Evolutionary conservation across 1,140 invertebrate genomes (phyloP).

Genomic region (Lineus longissimus): DNA sequence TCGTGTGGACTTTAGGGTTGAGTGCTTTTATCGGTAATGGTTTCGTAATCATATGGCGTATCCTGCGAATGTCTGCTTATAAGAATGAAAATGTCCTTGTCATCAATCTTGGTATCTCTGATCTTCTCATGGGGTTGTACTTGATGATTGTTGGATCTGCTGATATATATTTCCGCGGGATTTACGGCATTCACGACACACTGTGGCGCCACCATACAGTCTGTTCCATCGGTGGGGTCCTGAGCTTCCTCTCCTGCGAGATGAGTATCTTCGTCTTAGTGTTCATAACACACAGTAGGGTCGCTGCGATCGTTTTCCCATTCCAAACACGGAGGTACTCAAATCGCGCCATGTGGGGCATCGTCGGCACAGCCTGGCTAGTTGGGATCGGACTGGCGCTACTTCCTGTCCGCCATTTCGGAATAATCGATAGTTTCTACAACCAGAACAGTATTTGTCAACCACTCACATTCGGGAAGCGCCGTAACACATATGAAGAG

Average conservation of each 20-base stretch:
- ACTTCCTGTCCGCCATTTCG: not conserved
- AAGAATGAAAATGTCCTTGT: not conserved
- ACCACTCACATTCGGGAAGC: not conserved
- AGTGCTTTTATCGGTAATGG: not conserved
- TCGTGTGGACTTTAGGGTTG: constrained; percentile 3
- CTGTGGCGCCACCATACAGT: not conserved
- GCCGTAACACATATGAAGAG: not conserved
- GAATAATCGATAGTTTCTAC: not conserved
- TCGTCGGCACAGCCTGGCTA: not conserved
- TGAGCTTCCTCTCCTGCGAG: not conserved
- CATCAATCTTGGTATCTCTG: not conserved
- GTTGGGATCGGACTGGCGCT: not conserved
- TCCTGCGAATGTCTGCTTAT: not conserved
- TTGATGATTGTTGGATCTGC: not conserved
- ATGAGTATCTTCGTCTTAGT: not conserved
- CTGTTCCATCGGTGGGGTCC: not conserved
- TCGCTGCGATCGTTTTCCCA: not conserved
- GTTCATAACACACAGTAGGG: not conserved
- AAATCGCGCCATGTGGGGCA: not conserved
- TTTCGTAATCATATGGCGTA: constrained; percentile 3
- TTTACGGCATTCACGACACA: not conserved
- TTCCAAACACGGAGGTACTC: not conserved
- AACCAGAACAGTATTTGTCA: not conserved
- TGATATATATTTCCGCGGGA: not conserved
- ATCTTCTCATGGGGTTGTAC: not conserved